Conservation (phyloP, 2,888 invertebrate species). For the Agrochola circellaris region DNA sequence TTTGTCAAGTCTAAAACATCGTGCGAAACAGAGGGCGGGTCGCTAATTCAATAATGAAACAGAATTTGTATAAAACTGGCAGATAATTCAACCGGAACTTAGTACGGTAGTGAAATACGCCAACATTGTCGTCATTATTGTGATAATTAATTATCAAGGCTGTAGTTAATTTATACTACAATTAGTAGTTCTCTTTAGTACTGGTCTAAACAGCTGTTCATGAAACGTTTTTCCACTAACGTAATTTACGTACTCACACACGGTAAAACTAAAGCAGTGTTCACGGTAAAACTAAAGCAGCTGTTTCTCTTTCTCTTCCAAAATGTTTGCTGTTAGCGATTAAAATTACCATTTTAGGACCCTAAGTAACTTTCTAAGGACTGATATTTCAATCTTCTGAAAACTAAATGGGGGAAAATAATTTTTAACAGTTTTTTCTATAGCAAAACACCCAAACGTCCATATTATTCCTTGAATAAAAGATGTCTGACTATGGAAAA, state of each 20-base stretch:
- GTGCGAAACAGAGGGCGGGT: neutral
- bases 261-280: neutral
- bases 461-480: neutral
- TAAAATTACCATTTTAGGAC: no score
- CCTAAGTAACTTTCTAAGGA: neutral
- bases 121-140: conserved; percentile 10
- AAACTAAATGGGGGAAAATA: neutral
- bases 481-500: neutral
- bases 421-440: neutral
- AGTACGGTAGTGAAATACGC: neutral
- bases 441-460: neutral
- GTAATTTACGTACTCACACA: neutral
- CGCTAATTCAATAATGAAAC: neutral
- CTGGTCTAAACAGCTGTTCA: conserved; percentile 32
- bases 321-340: neutral
- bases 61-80: neutral
- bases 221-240: neutral
- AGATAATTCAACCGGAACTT: neutral
- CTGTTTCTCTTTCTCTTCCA: no score
- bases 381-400: no score
- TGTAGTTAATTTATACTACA: conserved; percentile 4
- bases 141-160: conserved; percentile 48
- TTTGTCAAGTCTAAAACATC: no score
- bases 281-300: no score
- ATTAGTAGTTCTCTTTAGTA: conserved; percentile 23